Evolutionary conservation across 2,888 invertebrate species (phyloP).

Genomic region (Plemyria rubiginata): DNA sequence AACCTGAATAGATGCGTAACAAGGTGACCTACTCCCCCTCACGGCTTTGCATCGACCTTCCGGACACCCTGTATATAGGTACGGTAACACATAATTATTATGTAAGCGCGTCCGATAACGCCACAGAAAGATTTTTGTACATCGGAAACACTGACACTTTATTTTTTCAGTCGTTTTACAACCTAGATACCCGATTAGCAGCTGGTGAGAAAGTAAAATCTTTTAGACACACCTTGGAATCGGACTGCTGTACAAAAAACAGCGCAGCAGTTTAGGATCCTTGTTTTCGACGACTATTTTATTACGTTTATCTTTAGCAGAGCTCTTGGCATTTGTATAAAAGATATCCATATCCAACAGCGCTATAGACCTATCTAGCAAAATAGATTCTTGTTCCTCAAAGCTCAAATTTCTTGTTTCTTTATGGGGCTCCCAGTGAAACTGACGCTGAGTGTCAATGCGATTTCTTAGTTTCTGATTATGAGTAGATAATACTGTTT

Average conservation of each 20-base stretch:
- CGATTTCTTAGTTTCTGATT: constrained; percentile 63
- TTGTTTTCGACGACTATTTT: not conserved
- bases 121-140: too few species aligned
- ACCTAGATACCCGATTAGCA: too few species aligned
- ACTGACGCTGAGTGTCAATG: constrained; percentile 55
- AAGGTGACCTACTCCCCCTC: too few species aligned
- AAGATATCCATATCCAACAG: constrained; percentile 52
- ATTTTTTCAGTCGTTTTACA: too few species aligned
- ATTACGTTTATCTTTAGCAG: not conserved
- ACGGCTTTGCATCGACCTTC: too few species aligned
- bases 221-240: constrained; percentile 10
- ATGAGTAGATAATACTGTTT: constrained; percentile 64
- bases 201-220: not conserved
- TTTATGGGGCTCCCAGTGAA: constrained; percentile 51
- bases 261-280: constrained; percentile 32
- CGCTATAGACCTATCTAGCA: constrained; percentile 59
- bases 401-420: constrained; percentile 46
- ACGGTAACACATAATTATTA: too few species aligned
- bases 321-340: constrained; percentile 4
- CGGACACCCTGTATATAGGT: too few species aligned
- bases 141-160: too few species aligned
- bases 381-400: constrained; percentile 53
- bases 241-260: constrained; percentile 32
- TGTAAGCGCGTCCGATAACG: too few species aligned
- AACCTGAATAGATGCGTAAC: too few species aligned